Conservation (phyloP, 2,797 vertebrate species). For the Adrianichthys oophorus region DNA sequence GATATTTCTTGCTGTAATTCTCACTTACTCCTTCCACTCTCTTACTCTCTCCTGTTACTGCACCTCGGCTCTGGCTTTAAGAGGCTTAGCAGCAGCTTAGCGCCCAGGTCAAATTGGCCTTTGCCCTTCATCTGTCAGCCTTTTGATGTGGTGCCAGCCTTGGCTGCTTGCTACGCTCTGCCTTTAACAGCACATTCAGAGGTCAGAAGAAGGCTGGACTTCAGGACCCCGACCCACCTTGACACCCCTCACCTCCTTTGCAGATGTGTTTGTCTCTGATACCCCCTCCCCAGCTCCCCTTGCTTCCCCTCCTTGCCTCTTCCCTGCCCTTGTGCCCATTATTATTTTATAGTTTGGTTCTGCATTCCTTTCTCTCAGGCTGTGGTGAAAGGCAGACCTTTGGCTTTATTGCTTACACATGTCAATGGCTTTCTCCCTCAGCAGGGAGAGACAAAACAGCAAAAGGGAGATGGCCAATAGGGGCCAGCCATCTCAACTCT, state of each 20-base stretch:
- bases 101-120: conserved; percentile 91
- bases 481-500: conserved; percentile 89
- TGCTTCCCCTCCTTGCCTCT: conserved; percentile 73
- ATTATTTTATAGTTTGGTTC: conserved; percentile 99
- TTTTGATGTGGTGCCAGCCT: conserved; percentile 93
- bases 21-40: conserved; percentile 55
- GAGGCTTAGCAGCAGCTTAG: conserved; percentile 87
- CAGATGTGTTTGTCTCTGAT: conserved; percentile 85
- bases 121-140: conserved; percentile 91
- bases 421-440: conserved; percentile 93
- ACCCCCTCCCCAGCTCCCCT: conserved; percentile 60
- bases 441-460: conserved; percentile 96
- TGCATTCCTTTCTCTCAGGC: conserved; percentile 96
- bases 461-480: conserved; percentile 83
- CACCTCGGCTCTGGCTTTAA: conserved; percentile 87
- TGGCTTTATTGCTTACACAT: conserved; percentile 99
- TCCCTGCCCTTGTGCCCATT: conserved; percentile 86
- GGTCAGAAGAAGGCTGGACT: conserved; percentile 81
- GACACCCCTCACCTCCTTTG: conserved; percentile 57
- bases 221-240: conserved; percentile 76
- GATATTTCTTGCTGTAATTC: conserved; percentile 57
- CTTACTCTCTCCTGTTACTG: conserved; percentile 61
- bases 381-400: conserved; percentile 91
- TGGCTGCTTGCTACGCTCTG: conserved; percentile 78
- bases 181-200: conserved; percentile 78